Percentiles rank a stretch among this genome's conserved stretches.
Evolutionary conservation across 2,113 vertebrate genomes (phyloP).

Genomic region (Cebus imitator): DNA sequence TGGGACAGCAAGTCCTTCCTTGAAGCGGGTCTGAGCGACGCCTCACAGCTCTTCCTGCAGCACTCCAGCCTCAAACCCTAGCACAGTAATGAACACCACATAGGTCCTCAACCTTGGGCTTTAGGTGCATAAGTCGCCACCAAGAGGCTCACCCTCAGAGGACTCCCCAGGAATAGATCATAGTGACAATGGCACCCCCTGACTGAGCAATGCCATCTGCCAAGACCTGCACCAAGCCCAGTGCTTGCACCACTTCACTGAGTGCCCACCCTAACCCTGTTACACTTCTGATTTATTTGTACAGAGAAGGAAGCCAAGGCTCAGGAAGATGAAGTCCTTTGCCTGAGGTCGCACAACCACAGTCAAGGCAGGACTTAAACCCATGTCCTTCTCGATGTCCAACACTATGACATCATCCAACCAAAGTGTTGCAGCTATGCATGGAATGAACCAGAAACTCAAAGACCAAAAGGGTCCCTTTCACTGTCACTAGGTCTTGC

Average conservation of each 20-base stretch:
- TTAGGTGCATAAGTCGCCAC: background rate
- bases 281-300: background rate
- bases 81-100: background rate
- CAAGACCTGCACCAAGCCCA: background rate
- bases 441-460: background rate
- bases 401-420: background rate
- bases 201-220: background rate
- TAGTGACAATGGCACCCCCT: background rate
- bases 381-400: background rate
- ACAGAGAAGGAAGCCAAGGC: background rate
- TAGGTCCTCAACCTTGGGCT: background rate
- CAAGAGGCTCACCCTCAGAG: background rate
- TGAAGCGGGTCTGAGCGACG: background rate
- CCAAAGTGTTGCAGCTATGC: background rate
- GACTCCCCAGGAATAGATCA: background rate
- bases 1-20: background rate
- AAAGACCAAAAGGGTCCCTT: background rate
- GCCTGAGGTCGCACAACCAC: background rate
- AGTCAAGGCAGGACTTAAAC: background rate
- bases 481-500: background rate
- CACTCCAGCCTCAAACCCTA: background rate
- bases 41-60: background rate
- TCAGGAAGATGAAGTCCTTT: background rate
- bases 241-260: background rate
- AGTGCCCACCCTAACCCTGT: background rate